phyloP scores from a whole-genome alignment of 2,797 vertebrate genomes.

The Muraenolepis orangiensis region DNA sequence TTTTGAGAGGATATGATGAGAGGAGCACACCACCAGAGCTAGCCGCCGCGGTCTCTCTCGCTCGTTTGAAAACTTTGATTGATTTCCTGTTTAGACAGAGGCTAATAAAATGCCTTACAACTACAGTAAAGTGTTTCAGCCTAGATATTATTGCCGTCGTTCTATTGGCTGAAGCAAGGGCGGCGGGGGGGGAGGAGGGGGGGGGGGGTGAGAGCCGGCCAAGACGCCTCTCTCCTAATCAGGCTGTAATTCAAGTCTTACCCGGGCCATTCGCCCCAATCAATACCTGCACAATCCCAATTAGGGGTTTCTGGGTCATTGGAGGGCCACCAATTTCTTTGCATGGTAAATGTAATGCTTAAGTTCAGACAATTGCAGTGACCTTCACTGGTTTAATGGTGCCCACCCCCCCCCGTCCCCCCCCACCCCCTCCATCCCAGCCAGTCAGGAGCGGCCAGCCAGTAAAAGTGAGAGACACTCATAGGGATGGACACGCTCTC shows the following conservation, averaged over 20 bases:
- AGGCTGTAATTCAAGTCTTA: conserved; percentile 73
- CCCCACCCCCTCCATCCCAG: conserved; percentile 58
- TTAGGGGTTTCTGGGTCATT: conserved; percentile 76
- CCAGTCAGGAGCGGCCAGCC: conserved; percentile 60
- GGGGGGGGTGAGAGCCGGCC: conserved; percentile 62
- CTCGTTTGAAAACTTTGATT: conserved; percentile 10
- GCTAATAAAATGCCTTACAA: conserved; percentile 47
- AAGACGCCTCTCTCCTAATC: conserved; percentile 63
- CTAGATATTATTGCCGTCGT: conserved; percentile 70
- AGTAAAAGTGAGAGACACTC: conserved; percentile 62
- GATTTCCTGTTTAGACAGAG: conserved; percentile 53
- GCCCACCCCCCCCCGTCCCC: too few relatives aligned
- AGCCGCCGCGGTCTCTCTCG: conserved; percentile 11
- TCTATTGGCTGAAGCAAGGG: conserved; percentile 50
- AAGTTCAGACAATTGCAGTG: conserved; percentile 72
- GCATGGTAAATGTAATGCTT: conserved; percentile 79
- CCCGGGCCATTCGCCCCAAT: conserved; percentile 69
- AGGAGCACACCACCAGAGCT: not conserved
- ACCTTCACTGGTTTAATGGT: conserved; percentile 75
- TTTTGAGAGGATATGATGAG: not conserved
- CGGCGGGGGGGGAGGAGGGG: conserved; percentile 42
- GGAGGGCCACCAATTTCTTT: conserved; percentile 76
- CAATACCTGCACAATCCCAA: conserved; percentile 80
- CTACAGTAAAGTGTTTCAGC: conserved; percentile 47
- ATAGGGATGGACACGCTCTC: conserved; percentile 35